Evolutionary conservation across 2,797 vertebrate species (phyloP), one percentile per base, ranked within the genome.

Genomic region (Brachyalestes nurse): DNA sequence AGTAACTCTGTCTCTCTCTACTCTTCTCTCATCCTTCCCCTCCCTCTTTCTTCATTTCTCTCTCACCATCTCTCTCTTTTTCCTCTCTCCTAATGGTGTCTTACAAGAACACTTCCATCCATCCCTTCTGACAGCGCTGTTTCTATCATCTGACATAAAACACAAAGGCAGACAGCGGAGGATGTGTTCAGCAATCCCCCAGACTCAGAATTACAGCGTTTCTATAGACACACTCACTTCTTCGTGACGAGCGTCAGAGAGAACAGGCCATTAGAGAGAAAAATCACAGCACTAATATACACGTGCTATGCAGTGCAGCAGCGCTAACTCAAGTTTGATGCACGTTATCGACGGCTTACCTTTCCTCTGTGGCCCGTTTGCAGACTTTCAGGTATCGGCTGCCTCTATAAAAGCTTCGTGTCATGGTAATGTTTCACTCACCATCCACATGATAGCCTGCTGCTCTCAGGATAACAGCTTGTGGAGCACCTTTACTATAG

Each of bases 181-280:
- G 79, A 75, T 47, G n/a, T 64, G 49, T 19, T 6, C 64, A 76
- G 55, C n/a, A 61, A 75, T 70, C 73, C 79, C 79, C 45, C 57
- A 61, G 79, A 81, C 79, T 25, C 73, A n/a, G 72, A 76, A 70
- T 51, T 75, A 69, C 64, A 53, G 57, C 0, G 8, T 72, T 77
- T 77, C 67, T 64, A 34, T 19, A 77, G 74, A 82, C 58, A 57
- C 69, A 65, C 57, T 34, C 61, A n/a, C 61, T 65, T n/a, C 60
- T 66, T 72, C n/a, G 42, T 42, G 38, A 55, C 38, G 69, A 82
- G 75, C 57, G 61, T 55, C 25, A 28, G 23, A 65, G 53, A 58
- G 51, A 73, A 21, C 72, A 21, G 42, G 72, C 58, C 57, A 75
- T 75, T 75, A 75, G 23, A 45, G 21, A 61, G 72, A 75, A 62